Base-by-base conservation (phyloP, 2,888 invertebrate species). In the Heterodera filipjevi region DNA sequence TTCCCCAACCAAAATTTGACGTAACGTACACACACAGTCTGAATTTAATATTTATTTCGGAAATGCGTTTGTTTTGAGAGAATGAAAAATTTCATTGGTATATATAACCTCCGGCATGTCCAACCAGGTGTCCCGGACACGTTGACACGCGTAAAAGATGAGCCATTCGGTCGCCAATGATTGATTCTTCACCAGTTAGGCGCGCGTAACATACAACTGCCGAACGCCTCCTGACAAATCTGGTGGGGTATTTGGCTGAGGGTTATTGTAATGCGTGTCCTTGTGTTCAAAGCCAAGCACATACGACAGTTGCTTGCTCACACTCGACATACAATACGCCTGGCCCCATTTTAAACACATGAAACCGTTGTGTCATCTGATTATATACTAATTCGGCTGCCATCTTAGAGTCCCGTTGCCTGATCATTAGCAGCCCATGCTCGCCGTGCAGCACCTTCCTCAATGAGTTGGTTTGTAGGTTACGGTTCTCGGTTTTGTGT, bases 171-270 rank as follows among this genome's bases (percentile, higher is more conserved):
- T 81, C 77, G 16, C 80, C 80, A 32, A 79, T 53, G 33, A 27
- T 35, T 8, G 59, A 49, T 19, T 81, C 66, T 33, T 79, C 74
- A 5, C 81, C 71, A 19, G 81, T 64, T 39, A 66, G 64, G 1
- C 81, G 80, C 1, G 81, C 71, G 39, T 81, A 81, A 79, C 74
- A 33, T 49, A 53, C n/a, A 79, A 19, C n/a, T 79, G 71, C 1
- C 27, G 49, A 22, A 80, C 44, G 2, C 79, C 73, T 6, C 49
- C 79, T 3, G 66, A 66, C 33, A 79, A 30, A 39, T 79, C 79
- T 5, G 78, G 79, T 33, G 32, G 32, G n/a, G 30, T 70, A 75
- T 39, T 77, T 39, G 14, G 70, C 77, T 16, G 27, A 32, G 6
- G 27, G 6, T 27, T 32, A 16, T 66, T 27, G 66, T 66, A 66